A percentile compares a stretch with the other conserved stretches of the same genome.
These are phyloP conservation scores for Nematostella vectensis DNA, from an alignment of 92 coral and sea anemone genomes.

Conservation along the genomic window DNA sequence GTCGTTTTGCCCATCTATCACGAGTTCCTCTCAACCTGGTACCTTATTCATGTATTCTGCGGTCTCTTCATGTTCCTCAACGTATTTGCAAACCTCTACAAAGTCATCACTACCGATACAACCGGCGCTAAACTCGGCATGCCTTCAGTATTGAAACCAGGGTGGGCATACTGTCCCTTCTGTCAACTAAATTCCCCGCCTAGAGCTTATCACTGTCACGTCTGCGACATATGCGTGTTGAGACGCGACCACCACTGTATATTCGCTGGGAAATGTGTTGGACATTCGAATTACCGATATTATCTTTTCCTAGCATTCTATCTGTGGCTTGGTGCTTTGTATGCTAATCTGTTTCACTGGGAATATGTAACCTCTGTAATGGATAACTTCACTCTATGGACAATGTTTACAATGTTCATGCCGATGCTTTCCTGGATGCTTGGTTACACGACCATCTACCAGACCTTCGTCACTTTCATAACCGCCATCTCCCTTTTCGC, in stretches of 20 bases:
- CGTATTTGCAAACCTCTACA: constrained; percentile 83
- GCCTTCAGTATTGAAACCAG: constrained; percentile 87
- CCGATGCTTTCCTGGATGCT: constrained; percentile 69
- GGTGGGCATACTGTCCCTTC: constrained; percentile 93
- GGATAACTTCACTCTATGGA: constrained; percentile 60
- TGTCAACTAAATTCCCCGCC: constrained; percentile 92
- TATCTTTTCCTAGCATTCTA: constrained; percentile 74
- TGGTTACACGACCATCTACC: constrained; percentile 65
- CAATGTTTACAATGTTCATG: constrained; percentile 78
- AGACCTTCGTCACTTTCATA: constrained; percentile 79
- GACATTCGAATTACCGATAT: constrained; percentile 91
- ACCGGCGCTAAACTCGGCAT: constrained; percentile 72
- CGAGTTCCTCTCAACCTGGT: constrained; percentile 57
- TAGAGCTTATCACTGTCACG: constrained; percentile 83
- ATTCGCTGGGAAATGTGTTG: constrained; percentile 90
- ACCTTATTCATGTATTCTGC: constrained; percentile 60
- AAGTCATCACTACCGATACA: constrained; percentile 77
- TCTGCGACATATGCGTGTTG: constrained; percentile 78
- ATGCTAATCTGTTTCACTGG: constrained; percentile 82
- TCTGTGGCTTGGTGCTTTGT: constrained; percentile 89
- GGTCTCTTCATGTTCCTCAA: constrained; percentile 73
- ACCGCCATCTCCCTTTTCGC: constrained; percentile 78
- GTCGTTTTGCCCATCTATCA: constrained; percentile 81
- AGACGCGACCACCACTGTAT: constrained; percentile 93
- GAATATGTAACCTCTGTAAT: constrained; percentile 66